These are phyloP conservation scores for Cosmia trapezina DNA, from an alignment of 2,888 invertebrate species.

Conservation along the genomic window DNA sequence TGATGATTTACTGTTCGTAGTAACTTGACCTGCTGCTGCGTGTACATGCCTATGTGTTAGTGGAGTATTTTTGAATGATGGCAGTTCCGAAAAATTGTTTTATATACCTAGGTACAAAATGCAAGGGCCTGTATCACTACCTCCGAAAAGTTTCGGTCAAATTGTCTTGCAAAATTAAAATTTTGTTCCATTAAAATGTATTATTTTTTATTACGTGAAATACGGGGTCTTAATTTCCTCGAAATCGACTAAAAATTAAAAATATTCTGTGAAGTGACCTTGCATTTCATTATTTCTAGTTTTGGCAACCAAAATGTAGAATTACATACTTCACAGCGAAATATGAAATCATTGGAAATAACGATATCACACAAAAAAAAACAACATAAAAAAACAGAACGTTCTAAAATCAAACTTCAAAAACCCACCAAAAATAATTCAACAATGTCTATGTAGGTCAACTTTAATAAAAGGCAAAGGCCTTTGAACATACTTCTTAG, in stretches of 20 bases:
- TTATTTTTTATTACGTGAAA: background rate
- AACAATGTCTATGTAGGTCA: conserved; percentile 45
- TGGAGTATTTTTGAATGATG: background rate
- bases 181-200: background rate
- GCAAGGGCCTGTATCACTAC: background rate
- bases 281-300: background rate
- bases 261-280: background rate
- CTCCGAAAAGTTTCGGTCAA: background rate
- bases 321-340: too few relatives aligned
- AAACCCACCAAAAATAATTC: conserved; percentile 34
- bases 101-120: background rate
- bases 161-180: background rate
- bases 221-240: background rate
- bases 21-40: too few relatives aligned
- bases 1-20: too few relatives aligned
- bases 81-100: background rate
- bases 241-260: background rate
- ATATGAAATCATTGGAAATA: too few relatives aligned
- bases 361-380: background rate
- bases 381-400: background rate
- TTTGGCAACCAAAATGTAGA: background rate
- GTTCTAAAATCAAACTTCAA: conserved; percentile 34
- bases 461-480: conserved; percentile 57
- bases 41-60: background rate
- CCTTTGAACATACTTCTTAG: conserved; percentile 51